phyloP scores from a whole-genome alignment of 2,888 invertebrate species.

The Alitta virens region DNA sequence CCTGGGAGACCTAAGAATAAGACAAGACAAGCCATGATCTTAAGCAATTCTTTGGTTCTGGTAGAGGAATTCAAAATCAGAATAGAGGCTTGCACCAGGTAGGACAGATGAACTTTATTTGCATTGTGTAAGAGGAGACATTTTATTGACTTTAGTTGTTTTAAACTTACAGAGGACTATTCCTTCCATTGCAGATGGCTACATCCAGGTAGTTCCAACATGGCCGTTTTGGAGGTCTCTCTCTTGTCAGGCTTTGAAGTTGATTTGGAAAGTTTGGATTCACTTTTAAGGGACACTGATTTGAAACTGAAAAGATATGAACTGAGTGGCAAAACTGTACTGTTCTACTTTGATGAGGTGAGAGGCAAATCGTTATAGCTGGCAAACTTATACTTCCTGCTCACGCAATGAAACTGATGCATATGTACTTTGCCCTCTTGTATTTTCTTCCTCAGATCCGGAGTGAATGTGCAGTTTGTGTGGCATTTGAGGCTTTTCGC shows the following conservation, averaged over 20 bases:
- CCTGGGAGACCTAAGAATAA: neutral
- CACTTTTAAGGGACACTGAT: constrained; percentile 9
- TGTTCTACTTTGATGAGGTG: constrained; percentile 32
- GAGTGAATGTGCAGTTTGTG: constrained; percentile 21
- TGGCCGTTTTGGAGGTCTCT: constrained; percentile 29
- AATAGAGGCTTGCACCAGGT: constrained; percentile 11
- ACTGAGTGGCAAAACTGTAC: constrained; percentile 18
- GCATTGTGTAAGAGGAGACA: too few relatives aligned
- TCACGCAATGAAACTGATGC: too few relatives aligned
- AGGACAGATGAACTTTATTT: too few relatives aligned
- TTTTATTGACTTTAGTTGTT: too few relatives aligned
- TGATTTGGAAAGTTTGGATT: constrained; percentile 15
- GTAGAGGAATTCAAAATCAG: constrained; percentile 8
- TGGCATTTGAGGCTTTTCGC: constrained; percentile 19
- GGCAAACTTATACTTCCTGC: too few relatives aligned
- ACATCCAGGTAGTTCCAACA: constrained; percentile 25
- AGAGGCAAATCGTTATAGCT: too few relatives aligned
- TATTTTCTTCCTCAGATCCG: constrained; percentile 17
- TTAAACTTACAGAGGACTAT: too few relatives aligned
- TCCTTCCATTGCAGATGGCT: constrained; percentile 18
- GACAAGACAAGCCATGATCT: neutral
- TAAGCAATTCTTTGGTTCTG: neutral
- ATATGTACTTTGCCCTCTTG: neutral
- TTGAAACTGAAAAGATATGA: constrained; percentile 26
- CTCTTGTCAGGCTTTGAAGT: constrained; percentile 25